Percentiles rank a stretch among this genome's conserved stretches.
Evolutionary conservation across 2,888 invertebrate genomes (phyloP).

Genomic region (Heteromurus nitidus): DNA sequence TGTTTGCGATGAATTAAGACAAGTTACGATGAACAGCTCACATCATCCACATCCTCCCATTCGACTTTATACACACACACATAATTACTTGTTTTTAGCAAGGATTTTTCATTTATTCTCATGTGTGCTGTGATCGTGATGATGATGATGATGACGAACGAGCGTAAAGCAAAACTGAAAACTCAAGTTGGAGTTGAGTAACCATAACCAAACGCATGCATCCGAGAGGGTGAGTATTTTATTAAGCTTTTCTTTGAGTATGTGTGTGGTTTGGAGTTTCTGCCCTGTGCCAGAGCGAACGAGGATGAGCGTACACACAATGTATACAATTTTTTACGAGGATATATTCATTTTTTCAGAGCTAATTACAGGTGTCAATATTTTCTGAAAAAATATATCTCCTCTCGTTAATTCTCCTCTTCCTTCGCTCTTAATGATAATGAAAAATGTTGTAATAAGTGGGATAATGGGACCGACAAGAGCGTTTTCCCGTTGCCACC

Average conservation of each 20-base stretch:
- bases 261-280: not conserved
- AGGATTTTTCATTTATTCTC: not conserved
- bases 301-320: not conserved
- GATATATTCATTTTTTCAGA: not conserved
- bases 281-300: too few species aligned
- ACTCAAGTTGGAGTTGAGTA: too few species aligned
- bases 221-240: too few species aligned
- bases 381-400: slow-evolving; percentile 1
- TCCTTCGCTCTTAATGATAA: slow-evolving; percentile 10
- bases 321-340: slow-evolving; percentile 2
- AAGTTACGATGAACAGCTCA: too few species aligned
- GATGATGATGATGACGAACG: not conserved
- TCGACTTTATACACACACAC: not conserved
- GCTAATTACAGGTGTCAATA: slow-evolving; percentile 65
- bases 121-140: not conserved
- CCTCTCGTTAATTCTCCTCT: slow-evolving; percentile 36
- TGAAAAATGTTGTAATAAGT: not conserved
- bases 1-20: too few species aligned
- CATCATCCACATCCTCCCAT: slow-evolving; percentile 2
- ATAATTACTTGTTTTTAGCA: not conserved
- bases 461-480: not conserved
- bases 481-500: not conserved
- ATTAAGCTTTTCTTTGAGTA: too few species aligned
- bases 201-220: too few species aligned
- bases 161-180: not conserved